phyloP scores from a whole-genome alignment of 2,888 invertebrate genomes.

The Ariolimax columbianus region DNA sequence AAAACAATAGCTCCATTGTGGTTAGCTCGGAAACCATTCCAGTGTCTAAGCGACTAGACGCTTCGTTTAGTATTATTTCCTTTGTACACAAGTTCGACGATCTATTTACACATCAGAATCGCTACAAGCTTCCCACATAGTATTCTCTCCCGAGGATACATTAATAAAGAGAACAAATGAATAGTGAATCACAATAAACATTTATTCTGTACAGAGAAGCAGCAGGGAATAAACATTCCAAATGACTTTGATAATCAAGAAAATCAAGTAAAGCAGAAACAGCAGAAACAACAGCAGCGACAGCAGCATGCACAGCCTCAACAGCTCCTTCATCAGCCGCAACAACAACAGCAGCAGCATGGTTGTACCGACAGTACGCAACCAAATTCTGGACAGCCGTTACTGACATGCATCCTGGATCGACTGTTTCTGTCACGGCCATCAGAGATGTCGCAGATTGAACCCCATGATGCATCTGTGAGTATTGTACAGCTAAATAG shows the following conservation, averaged over 20 bases:
- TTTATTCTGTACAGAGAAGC: conserved; percentile 6
- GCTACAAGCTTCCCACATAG: too few relatives aligned
- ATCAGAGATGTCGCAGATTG: not conserved
- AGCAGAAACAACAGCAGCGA: not conserved
- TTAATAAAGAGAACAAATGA: too few relatives aligned
- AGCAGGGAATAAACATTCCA: not conserved
- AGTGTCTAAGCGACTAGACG: too few relatives aligned
- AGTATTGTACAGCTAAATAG: not conserved
- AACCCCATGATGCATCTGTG: not conserved
- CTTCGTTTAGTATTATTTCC: too few relatives aligned
- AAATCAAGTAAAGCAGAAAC: not conserved
- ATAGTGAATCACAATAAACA: too few relatives aligned
- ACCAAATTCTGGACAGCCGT: not conserved
- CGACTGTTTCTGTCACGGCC: not conserved
- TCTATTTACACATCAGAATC: too few relatives aligned
- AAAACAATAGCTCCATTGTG: too few relatives aligned
- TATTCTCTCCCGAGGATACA: too few relatives aligned
- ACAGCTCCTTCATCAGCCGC: not conserved
- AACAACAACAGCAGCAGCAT: not conserved
- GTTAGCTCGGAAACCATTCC: too few relatives aligned
- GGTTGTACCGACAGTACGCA: not conserved
- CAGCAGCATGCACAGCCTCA: conserved; percentile 17
- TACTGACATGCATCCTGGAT: not conserved
- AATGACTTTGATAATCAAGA: not conserved
- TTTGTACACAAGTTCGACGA: too few relatives aligned